Evolutionary conservation across 1,140 invertebrate species (phyloP), one percentile per base, ranked within the genome.

Genomic region (Drosophila pachea): DNA sequence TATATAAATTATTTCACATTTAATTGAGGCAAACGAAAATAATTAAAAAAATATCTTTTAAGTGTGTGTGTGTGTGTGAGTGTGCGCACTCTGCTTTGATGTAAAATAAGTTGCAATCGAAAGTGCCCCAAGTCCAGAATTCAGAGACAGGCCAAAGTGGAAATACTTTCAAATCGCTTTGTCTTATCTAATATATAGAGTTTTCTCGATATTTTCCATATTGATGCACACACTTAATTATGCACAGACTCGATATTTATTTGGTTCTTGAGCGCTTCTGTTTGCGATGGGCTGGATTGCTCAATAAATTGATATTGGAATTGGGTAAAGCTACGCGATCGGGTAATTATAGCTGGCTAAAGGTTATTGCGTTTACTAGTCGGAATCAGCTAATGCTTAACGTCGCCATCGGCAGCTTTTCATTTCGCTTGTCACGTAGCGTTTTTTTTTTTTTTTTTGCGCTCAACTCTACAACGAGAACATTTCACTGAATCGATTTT

Each of bases 231-330:
- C 22, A 22, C 22, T 22, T 22, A 3, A 22, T 22, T 22, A 22
- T 22, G 50, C 47, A 50, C 43, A 29, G 12, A 54, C 33, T 14
- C n/a, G 42, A 12, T 45, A 22, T 43, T 36, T 16, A n/a, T 31
- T 60, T 59, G 33, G 7, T 35, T 33, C 32, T 45, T 6, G 43
- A 35, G 9, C 14, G n/a, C 31, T 7, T 16, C 35, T 58, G 42
- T 16, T 45, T 35, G 55, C 40, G 8, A 56, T 33, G 12, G 29
- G 54, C 8, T 11, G n/a, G 40, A 35, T 45, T 9, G 5, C 4
- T 11, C 31, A 2, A 11, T 14, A 32, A 31, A 16, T 55, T 32
- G 29, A 56, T 12, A 14, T 45, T 9, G 12, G 0, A 22, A 22
- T 22, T 22, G 22, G 22, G 22, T 22, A 22, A 3, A 22, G 3